Evolutionary conservation across 2,113 vertebrate genomes (phyloP).

Genomic region (Eubucco bourcierii): DNA sequence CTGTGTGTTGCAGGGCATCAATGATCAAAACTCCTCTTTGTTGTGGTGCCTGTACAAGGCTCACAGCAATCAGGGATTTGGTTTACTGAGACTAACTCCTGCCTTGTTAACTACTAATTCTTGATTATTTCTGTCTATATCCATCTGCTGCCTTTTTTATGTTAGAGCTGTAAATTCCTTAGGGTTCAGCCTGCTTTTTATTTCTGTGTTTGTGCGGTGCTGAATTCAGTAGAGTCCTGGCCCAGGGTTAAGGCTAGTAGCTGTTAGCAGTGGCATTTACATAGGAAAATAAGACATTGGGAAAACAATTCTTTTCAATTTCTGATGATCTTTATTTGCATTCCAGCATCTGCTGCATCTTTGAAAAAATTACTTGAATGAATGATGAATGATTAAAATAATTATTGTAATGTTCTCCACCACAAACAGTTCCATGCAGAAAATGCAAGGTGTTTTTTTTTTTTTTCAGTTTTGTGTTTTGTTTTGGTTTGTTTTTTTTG

Average conservation of each 20-base stretch:
- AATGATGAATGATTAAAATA: slow-evolving; percentile 1
- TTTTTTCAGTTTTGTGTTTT: background rate
- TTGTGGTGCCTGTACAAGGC: slow-evolving; percentile 14
- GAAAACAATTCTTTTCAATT: slow-evolving; percentile 16
- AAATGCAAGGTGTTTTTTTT: background rate
- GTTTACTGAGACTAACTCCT: slow-evolving; percentile 36
- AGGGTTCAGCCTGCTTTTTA: slow-evolving; percentile 12
- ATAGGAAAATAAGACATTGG: background rate
- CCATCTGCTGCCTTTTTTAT: slow-evolving; percentile 58
- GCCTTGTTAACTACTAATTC: slow-evolving; percentile 53
- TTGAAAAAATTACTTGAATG: slow-evolving; percentile 32
- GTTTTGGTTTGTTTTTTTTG: too few species aligned
- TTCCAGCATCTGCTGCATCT: background rate
- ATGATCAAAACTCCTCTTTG: slow-evolving; percentile 50
- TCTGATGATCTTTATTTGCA: slow-evolving; percentile 33
- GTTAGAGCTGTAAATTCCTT: slow-evolving; percentile 32
- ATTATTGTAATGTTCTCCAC: slow-evolving; percentile 15
- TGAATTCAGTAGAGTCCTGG: background rate
- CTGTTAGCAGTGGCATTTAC: slow-evolving; percentile 11
- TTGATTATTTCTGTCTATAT: slow-evolving; percentile 62
- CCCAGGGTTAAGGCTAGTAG: background rate
- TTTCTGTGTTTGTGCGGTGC: background rate
- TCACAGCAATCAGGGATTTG: slow-evolving; percentile 22
- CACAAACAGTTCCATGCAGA: slow-evolving; percentile 4
- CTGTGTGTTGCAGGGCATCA: background rate